Evolutionary conservation across 2,888 invertebrate species (phyloP).

Genomic region (Stenichneumon culpator): DNA sequence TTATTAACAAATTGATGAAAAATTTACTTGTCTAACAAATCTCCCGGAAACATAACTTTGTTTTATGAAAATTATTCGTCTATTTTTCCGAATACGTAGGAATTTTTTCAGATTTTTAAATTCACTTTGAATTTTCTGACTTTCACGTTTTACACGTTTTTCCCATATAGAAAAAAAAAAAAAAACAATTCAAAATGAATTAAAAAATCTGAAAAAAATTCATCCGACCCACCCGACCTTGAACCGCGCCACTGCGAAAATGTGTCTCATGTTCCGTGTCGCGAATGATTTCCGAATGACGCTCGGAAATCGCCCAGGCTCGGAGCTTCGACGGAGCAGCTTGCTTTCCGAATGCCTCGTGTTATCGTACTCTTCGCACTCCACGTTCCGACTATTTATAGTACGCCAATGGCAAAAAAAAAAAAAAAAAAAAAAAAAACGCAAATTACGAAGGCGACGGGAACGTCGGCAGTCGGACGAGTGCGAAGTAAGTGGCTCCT

Average conservation of each 20-base stretch:
- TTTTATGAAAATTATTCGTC: too few relatives aligned
- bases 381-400: slow-evolving; percentile 77
- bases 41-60: too few relatives aligned
- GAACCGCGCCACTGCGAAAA: slow-evolving; percentile 50
- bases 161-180: too few relatives aligned
- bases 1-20: too few relatives aligned
- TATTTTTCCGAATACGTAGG: too few relatives aligned
- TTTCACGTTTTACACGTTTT: too few relatives aligned
- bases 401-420: slow-evolving; percentile 71
- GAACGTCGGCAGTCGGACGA: slow-evolving; percentile 53
- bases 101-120: too few relatives aligned
- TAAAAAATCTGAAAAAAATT: too few relatives aligned
- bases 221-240: slow-evolving; percentile 61
- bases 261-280: slow-evolving; percentile 45
- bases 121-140: too few relatives aligned
- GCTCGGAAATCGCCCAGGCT: slow-evolving; percentile 54
- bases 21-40: too few relatives aligned
- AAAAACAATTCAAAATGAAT: too few relatives aligned
- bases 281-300: slow-evolving; percentile 66
- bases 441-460: slow-evolving; percentile 76
- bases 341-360: slow-evolving; percentile 54
- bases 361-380: slow-evolving; percentile 42
- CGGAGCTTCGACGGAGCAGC: slow-evolving; percentile 36
- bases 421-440: slow-evolving; percentile 78
- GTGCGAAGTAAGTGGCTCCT: slow-evolving; percentile 67